A percentile compares a stretch with the other conserved stretches of the same genome.
Evolutionary conservation across 2,113 vertebrate species (phyloP).

Genomic region (Mustela nigripes): DNA sequence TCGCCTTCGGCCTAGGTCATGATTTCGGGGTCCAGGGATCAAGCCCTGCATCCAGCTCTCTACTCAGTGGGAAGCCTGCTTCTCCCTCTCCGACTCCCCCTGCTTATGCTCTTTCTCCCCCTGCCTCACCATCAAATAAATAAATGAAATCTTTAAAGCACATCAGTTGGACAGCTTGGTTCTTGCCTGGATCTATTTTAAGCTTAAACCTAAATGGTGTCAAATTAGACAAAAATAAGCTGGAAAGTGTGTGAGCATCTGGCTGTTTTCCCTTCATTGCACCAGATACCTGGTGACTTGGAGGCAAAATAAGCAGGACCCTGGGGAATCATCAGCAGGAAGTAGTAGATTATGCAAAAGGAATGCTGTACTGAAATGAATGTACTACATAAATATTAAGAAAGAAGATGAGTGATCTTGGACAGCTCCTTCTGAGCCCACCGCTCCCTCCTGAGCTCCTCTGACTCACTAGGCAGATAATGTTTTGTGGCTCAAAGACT

Average conservation of each 20-base stretch:
- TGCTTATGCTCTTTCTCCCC: no score
- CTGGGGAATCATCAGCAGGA: not conserved
- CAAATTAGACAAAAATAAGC: constrained; percentile 46
- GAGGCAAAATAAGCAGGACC: not conserved
- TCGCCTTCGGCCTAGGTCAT: no score
- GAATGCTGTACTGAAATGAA: not conserved
- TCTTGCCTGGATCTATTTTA: not conserved
- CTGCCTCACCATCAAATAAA: no score
- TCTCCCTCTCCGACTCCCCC: no score
- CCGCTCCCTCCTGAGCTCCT: not conserved
- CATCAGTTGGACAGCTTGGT: not conserved
- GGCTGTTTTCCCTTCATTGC: not conserved
- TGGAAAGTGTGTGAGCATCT: not conserved
- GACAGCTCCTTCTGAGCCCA: not conserved
- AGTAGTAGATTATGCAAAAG: not conserved
- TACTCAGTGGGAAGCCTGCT: no score
- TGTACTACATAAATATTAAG: not conserved
- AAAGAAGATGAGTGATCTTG: not conserved
- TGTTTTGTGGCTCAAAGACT: not conserved
- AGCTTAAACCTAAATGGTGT: not conserved
- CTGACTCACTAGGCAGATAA: not conserved
- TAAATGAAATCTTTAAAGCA: not conserved
- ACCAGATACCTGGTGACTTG: not conserved
- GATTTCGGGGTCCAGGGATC: no score
- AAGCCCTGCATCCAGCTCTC: no score